phyloP scores from a whole-genome alignment of 2,113 vertebrate genomes.

The Vanacampus margaritifer region DNA sequence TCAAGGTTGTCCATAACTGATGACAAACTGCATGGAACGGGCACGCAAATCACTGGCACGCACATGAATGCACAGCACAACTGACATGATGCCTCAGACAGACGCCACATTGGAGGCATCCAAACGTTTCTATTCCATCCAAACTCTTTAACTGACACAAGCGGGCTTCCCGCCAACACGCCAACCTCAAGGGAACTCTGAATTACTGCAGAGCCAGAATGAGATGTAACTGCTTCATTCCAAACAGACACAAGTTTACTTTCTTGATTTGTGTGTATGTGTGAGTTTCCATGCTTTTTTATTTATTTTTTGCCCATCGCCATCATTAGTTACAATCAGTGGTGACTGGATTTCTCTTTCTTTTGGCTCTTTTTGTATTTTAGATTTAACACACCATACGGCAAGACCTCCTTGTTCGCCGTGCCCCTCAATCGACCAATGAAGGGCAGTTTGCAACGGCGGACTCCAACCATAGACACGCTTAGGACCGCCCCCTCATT shows the following conservation, averaged over 20 bases:
- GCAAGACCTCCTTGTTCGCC: too few relatives aligned
- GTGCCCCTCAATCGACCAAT: too few relatives aligned
- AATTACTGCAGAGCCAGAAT: slow-evolving; percentile 56
- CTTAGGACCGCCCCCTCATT: too few relatives aligned
- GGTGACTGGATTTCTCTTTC: background rate
- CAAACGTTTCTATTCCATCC: slow-evolving; percentile 38
- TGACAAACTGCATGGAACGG: slow-evolving; percentile 23
- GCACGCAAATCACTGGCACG: slow-evolving; percentile 21
- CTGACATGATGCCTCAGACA: slow-evolving; percentile 20
- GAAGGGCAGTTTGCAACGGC: too few relatives aligned
- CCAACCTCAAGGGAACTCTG: slow-evolving; percentile 62
- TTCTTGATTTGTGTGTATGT: slow-evolving; percentile 13
- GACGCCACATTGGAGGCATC: slow-evolving; percentile 48
- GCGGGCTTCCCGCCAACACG: slow-evolving; percentile 56
- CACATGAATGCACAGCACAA: slow-evolving; percentile 32
- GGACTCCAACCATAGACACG: too few relatives aligned
- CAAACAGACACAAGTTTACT: slow-evolving; percentile 43
- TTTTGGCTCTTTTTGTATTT: too few relatives aligned
- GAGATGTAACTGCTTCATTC: slow-evolving; percentile 54
- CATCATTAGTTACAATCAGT: slow-evolving; percentile 14
- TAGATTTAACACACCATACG: too few relatives aligned
- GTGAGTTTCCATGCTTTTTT: slow-evolving; percentile 15
- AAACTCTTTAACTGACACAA: slow-evolving; percentile 36
- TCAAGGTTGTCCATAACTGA: background rate
- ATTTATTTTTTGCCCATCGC: background rate